phyloP scores from a whole-genome alignment of 2,888 invertebrate species.

The Nomada goodeniana region DNA sequence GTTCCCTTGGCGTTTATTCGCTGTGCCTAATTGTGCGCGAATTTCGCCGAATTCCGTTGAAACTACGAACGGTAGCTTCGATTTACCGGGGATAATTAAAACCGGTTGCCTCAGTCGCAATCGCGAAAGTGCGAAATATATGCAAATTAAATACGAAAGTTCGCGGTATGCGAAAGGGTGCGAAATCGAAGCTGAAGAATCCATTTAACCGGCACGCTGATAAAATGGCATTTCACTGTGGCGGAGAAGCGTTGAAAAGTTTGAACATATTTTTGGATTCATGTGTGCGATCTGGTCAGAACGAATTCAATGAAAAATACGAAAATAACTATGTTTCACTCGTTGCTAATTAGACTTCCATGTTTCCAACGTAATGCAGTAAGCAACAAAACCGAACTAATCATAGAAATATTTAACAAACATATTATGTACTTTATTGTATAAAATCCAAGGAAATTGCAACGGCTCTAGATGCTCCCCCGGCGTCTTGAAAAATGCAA shows the following conservation, averaged over 20 bases:
- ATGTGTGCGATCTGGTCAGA: no score
- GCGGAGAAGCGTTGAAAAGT: background rate
- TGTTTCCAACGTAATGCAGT: no score
- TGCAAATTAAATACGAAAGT: conserved; percentile 36
- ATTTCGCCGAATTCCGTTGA: conserved; percentile 21
- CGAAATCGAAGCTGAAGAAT: conserved; percentile 18
- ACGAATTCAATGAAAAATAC: no score
- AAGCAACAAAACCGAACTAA: no score
- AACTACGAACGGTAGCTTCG: conserved; percentile 19
- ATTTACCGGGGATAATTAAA: conserved; percentile 25
- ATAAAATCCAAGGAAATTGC: no score
- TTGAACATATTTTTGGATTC: no score
- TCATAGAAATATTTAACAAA: no score
- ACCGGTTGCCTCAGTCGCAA: background rate
- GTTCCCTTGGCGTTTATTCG: conserved; percentile 11
- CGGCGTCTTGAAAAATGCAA: no score
- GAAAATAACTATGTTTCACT: no score
- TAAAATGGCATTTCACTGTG: background rate
- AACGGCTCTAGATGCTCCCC: no score
- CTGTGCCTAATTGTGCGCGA: conserved; percentile 12
- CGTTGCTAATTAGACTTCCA: no score
- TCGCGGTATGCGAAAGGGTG: conserved; percentile 9
- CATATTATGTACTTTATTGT: no score
- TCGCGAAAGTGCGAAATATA: conserved; percentile 24
- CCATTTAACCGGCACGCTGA: conserved; percentile 1